These are phyloP conservation scores for Bradypodion pumilum DNA, from an alignment of 2,797 vertebrate species.

Conservation along the genomic window DNA sequence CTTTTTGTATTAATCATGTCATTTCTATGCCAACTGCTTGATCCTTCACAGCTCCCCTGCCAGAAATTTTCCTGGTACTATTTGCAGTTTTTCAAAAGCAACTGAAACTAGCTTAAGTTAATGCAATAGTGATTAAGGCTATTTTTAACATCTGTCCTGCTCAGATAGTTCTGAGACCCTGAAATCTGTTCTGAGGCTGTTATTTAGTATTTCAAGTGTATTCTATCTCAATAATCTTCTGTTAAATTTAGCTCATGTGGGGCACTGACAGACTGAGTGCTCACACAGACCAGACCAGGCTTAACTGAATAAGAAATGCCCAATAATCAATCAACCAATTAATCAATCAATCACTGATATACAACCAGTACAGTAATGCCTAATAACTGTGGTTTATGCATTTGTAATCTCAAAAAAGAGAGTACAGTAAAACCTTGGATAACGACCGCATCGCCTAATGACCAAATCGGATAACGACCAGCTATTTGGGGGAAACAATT, in stretches of 20 bases:
- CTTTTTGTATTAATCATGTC: neutral
- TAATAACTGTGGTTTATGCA: too few relatives aligned
- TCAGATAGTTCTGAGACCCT: constrained; percentile 37
- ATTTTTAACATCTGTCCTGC: constrained; percentile 44
- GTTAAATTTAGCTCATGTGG: constrained; percentile 39
- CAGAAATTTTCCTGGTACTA: constrained; percentile 46
- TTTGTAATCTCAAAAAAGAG: too few relatives aligned
- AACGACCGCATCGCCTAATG: too few relatives aligned
- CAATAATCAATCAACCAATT: too few relatives aligned
- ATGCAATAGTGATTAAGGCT: constrained; percentile 58
- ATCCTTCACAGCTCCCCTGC: constrained; percentile 33
- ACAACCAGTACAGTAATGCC: too few relatives aligned
- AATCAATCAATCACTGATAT: too few relatives aligned
- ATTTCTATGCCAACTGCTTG: constrained; percentile 24
- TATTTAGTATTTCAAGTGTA: constrained; percentile 53
- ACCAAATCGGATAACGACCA: too few relatives aligned
- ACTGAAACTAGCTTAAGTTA: constrained; percentile 50
- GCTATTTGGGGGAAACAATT: too few relatives aligned
- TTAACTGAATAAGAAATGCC: too few relatives aligned
- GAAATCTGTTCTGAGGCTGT: constrained; percentile 27
- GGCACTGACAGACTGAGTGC: constrained; percentile 18
- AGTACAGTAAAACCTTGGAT: too few relatives aligned
- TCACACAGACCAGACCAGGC: neutral
- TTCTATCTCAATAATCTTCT: constrained; percentile 49
- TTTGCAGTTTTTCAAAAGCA: constrained; percentile 31